Percentiles rank a stretch among this genome's conserved stretches.
These are phyloP conservation scores for Vidua chalybeata DNA, from an alignment of 2,113 vertebrate genomes.

Conservation along the genomic window DNA sequence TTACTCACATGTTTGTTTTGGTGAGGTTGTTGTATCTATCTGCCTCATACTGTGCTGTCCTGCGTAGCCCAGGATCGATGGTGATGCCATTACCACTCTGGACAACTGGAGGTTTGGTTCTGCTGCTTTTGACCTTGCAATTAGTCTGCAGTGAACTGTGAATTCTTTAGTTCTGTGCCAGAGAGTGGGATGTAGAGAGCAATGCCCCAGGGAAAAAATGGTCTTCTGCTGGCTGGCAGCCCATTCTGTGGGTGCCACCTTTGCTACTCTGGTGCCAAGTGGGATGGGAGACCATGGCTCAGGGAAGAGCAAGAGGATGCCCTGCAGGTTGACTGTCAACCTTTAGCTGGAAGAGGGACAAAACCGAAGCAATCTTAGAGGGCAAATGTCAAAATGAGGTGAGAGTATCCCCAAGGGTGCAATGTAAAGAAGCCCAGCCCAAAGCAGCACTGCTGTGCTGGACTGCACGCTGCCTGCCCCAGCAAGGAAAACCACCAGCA, in stretches of 20 bases:
- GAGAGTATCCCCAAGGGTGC: neutral
- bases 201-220: neutral
- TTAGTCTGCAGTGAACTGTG: neutral
- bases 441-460: accelerated
- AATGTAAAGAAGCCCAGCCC: accelerated
- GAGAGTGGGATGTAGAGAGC: neutral
- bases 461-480: neutral
- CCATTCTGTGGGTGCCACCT: neutral
- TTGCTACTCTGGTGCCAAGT: accelerated
- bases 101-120: neutral
- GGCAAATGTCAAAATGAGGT: neutral
- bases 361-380: neutral
- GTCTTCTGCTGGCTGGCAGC: neutral
- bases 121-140: neutral
- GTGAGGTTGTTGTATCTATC: neutral
- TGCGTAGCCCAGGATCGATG: neutral
- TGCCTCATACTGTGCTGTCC: neutral
- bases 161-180: neutral
- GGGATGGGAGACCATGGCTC: accelerated
- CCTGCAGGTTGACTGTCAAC: accelerated
- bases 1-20: neutral
- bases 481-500: neutral
- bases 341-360: neutral
- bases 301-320: neutral
- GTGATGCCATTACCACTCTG: neutral